phyloP scores from a whole-genome alignment of 2,797 vertebrate genomes.

The Pelobates cultripes region DNA sequence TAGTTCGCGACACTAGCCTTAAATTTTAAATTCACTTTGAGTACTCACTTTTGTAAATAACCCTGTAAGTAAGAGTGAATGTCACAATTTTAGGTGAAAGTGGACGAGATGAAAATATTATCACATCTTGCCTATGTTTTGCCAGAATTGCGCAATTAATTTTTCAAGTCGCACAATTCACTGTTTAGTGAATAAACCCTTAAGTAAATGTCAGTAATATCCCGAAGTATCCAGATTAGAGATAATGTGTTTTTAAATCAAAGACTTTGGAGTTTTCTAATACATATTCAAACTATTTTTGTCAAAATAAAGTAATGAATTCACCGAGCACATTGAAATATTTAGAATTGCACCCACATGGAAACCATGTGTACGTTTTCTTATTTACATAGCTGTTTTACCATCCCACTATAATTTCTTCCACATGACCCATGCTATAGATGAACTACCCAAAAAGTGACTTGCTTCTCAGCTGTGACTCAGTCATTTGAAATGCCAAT shows the following conservation, averaged over 20 bases:
- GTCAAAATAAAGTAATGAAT: not conserved
- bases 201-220: no score
- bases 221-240: no score
- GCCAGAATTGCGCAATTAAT: no score
- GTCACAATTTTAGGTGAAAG: no score
- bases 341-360: not conserved
- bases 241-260: not conserved
- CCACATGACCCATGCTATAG: conserved; percentile 59
- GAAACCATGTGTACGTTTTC: conserved; percentile 17
- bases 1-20: no score
- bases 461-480: conserved; percentile 92
- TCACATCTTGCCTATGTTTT: no score
- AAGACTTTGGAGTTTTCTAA: not conserved
- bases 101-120: no score
- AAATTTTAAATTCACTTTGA: no score
- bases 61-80: no score
- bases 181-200: no score
- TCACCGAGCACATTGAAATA: not conserved
- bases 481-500: conserved; percentile 85
- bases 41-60: no score
- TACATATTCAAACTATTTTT: not conserved
- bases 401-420: conserved; percentile 31
- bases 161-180: no score
- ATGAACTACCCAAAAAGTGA: conserved; percentile 78
- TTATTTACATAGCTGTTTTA: conserved; percentile 16